A percentile compares a stretch with the other conserved stretches of the same genome.
Evolutionary conservation across 1,140 invertebrate genomes (phyloP).

Genomic region (Drosophila elegans): DNA sequence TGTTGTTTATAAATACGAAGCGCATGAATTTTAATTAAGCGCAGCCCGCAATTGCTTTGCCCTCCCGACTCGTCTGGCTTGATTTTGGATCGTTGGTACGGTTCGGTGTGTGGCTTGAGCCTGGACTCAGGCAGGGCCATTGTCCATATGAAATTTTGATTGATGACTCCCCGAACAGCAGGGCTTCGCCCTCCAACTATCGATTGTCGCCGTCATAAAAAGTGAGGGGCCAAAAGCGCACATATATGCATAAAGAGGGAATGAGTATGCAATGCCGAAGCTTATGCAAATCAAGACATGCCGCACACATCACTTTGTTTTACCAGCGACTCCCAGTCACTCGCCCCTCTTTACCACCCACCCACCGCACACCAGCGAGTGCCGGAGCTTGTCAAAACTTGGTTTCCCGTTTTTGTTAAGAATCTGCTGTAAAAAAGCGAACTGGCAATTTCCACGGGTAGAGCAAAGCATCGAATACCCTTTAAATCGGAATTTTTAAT

Average conservation of each 20-base stretch:
- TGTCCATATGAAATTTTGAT: slow-evolving; percentile 80
- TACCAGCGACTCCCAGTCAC: slow-evolving; percentile 18
- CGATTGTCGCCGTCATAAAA: slow-evolving; percentile 82
- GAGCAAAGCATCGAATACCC: background rate
- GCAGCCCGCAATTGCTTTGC: slow-evolving; percentile 36
- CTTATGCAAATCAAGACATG: slow-evolving; percentile 82
- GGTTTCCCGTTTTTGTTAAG: slow-evolving; percentile 52
- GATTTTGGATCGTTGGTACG: background rate
- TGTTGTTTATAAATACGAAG: slow-evolving; percentile 64
- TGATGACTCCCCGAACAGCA: slow-evolving; percentile 62
- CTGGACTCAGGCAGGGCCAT: slow-evolving; percentile 31
- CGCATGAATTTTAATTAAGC: slow-evolving; percentile 75
- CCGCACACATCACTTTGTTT: slow-evolving; percentile 75
- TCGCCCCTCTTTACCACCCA: background rate
- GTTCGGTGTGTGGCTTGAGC: slow-evolving; percentile 5
- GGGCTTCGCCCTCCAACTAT: slow-evolving; percentile 51
- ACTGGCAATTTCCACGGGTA: background rate
- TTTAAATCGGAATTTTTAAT: background rate
- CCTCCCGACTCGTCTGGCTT: background rate
- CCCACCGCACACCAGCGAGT: background rate
- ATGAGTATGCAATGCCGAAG: slow-evolving; percentile 51
- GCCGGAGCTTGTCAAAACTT: slow-evolving; percentile 68
- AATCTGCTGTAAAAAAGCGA: slow-evolving; percentile 32
- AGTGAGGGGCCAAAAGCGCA: slow-evolving; percentile 43
- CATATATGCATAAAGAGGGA: slow-evolving; percentile 37